A percentile compares a stretch with the other conserved stretches of the same genome.
Evolutionary conservation across 2,113 vertebrate genomes (phyloP).

Genomic region (Trichechus manatus): DNA sequence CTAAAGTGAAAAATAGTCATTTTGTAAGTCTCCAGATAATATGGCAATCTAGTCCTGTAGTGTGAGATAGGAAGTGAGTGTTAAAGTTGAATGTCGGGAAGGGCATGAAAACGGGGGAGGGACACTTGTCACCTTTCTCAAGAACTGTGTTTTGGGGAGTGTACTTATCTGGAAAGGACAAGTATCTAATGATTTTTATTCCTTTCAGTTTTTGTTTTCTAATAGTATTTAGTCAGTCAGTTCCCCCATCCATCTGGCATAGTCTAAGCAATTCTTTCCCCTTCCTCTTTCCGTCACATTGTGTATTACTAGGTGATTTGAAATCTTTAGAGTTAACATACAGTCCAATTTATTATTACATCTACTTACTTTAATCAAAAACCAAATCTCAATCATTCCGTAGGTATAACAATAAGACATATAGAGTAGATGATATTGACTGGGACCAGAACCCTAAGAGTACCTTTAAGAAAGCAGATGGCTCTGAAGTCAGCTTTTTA

Average conservation of each 20-base stretch:
- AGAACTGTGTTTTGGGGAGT: background rate
- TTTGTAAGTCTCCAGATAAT: background rate
- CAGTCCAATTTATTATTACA: background rate
- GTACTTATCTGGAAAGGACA: background rate
- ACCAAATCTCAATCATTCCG: background rate
- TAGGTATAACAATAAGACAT: slow-evolving; percentile 98
- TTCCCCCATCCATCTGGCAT: background rate
- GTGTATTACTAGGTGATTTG: background rate
- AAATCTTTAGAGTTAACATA: background rate
- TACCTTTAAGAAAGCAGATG: slow-evolving; percentile 93
- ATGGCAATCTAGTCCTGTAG: background rate
- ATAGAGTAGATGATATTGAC: slow-evolving; percentile 95
- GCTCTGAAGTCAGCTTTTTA: slow-evolving; percentile 91
- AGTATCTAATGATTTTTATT: too few species aligned
- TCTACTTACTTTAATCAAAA: background rate
- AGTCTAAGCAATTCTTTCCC: background rate
- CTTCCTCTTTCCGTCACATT: background rate
- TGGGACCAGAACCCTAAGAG: slow-evolving; percentile 94
- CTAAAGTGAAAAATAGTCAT: too few species aligned
- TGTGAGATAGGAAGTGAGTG: background rate
- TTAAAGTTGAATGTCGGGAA: background rate
- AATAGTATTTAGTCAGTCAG: background rate
- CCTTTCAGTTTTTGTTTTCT: background rate
- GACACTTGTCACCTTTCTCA: too few species aligned
- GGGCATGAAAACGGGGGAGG: too few species aligned